phyloP scores from a whole-genome alignment of 2,888 invertebrate genomes.

The Drosophila borealis region DNA sequence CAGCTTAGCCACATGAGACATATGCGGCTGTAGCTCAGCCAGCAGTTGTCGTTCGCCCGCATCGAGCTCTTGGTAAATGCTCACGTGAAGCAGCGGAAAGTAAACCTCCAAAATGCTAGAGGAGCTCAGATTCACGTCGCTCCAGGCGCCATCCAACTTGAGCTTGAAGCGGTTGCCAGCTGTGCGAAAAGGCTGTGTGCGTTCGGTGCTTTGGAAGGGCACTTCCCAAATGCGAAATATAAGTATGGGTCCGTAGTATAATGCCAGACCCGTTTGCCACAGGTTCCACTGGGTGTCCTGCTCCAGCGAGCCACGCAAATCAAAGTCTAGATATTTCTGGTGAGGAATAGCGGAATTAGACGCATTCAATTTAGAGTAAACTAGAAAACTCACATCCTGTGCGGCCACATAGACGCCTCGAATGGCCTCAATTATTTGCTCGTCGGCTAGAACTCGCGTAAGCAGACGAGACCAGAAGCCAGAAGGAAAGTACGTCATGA shows the following conservation, averaged over 20 bases:
- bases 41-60: constrained; percentile 83
- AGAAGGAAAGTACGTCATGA: constrained; percentile 98
- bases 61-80: constrained; percentile 87
- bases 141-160: constrained; percentile 94
- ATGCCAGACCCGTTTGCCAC: constrained; percentile 96
- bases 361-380: neutral
- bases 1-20: constrained; percentile 92
- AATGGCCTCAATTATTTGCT: constrained; percentile 92
- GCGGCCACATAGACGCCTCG: constrained; percentile 89
- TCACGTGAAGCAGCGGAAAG: constrained; percentile 88
- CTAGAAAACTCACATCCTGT: constrained; percentile 87
- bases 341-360: neutral
- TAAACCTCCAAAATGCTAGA: constrained; percentile 94
- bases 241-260: constrained; percentile 93
- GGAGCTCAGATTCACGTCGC: constrained; percentile 91
- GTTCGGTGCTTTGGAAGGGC: constrained; percentile 85
- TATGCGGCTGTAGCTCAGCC: constrained; percentile 88
- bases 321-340: constrained; percentile 80
- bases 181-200: constrained; percentile 86
- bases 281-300: constrained; percentile 92
- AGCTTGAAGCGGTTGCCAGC: constrained; percentile 88
- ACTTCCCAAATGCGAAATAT: constrained; percentile 94
- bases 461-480: constrained; percentile 99
- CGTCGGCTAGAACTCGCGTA: constrained; percentile 96
- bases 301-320: constrained; percentile 82